These are phyloP conservation scores for Scortum barcoo DNA, from an alignment of 2,113 vertebrate genomes.

Conservation along the genomic window DNA sequence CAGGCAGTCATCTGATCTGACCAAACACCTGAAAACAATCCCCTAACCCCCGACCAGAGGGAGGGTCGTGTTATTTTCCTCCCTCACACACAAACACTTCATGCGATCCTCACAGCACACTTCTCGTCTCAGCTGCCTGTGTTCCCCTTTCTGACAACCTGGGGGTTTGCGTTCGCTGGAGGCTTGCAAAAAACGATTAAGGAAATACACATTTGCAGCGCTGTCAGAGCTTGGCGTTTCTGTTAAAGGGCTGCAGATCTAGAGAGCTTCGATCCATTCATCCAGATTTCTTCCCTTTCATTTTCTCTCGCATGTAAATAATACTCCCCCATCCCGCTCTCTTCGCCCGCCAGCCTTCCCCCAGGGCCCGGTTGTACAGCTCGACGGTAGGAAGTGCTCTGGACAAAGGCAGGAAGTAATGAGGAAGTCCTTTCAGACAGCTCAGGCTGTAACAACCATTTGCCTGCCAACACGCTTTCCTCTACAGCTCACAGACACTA, in stretches of 20 bases:
- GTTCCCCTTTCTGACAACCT: slow-evolving; percentile 29
- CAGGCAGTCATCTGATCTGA: slow-evolving; percentile 58
- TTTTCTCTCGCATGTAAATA: slow-evolving; percentile 48
- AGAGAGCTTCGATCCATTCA: slow-evolving; percentile 15
- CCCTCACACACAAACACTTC: slow-evolving; percentile 51
- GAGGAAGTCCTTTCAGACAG: slow-evolving; percentile 83
- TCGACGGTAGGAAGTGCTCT: slow-evolving; percentile 78
- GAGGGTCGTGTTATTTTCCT: slow-evolving; percentile 56
- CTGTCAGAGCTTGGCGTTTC: slow-evolving; percentile 15
- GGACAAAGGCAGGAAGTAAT: slow-evolving; percentile 89
- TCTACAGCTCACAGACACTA: slow-evolving; percentile 26
- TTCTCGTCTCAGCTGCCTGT: slow-evolving; percentile 1
- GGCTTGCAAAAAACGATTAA: slow-evolving; percentile 4
- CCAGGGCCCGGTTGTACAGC: slow-evolving; percentile 64
- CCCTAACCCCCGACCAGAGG: slow-evolving; percentile 23
- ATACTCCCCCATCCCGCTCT: slow-evolving; percentile 9
- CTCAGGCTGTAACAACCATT: slow-evolving; percentile 73
- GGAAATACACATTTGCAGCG: slow-evolving; percentile 38
- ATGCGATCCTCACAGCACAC: slow-evolving; percentile 35
- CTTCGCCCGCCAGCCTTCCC: slow-evolving; percentile 37
- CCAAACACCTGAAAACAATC: slow-evolving; percentile 74
- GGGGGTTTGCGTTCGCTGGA: slow-evolving; percentile 5
- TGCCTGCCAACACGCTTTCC: slow-evolving; percentile 57
- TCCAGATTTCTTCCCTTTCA: slow-evolving; percentile 22
- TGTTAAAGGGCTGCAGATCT: neutral